A percentile compares a stretch with the other conserved stretches of the same genome.
Evolutionary conservation across 2,888 invertebrate genomes (phyloP).

Genomic region (Sinohyriopsis cumingii): DNA sequence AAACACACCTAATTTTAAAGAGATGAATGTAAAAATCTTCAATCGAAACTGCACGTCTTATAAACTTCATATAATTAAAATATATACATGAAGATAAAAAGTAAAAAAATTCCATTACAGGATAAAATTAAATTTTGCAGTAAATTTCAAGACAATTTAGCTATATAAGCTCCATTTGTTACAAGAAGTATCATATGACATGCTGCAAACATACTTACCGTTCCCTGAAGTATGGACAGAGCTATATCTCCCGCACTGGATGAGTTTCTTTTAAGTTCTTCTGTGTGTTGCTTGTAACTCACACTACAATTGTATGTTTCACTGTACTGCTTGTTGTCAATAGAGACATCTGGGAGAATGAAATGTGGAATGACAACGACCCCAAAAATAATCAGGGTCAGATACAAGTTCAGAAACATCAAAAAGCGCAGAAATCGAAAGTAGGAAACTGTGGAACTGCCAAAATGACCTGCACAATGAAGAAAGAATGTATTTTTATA

Average conservation of each 20-base stretch:
- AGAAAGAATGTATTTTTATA: not conserved
- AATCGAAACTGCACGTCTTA: too few relatives aligned
- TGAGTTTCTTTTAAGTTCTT: slow-evolving; percentile 4
- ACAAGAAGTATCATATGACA: too few relatives aligned
- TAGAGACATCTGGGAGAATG: slow-evolving; percentile 2
- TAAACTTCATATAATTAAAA: slow-evolving; percentile 3
- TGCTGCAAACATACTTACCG: slow-evolving; percentile 37
- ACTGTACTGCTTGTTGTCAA: slow-evolving; percentile 6
- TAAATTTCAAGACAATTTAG: too few relatives aligned
- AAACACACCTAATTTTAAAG: too few relatives aligned
- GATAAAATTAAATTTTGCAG: too few relatives aligned
- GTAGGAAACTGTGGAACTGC: slow-evolving; percentile 76
- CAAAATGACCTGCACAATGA: slow-evolving; percentile 60
- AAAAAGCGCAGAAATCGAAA: slow-evolving; percentile 91
- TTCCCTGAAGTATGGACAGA: slow-evolving; percentile 63
- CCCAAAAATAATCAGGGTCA: slow-evolving; percentile 80
- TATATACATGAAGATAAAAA: not conserved
- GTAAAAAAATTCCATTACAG: not conserved
- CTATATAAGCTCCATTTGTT: too few relatives aligned
- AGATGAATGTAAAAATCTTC: too few relatives aligned
- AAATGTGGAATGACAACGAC: slow-evolving; percentile 80
- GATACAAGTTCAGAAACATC: slow-evolving; percentile 83
- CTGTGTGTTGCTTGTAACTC: slow-evolving; percentile 34
- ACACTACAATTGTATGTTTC: slow-evolving; percentile 28
- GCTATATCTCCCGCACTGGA: slow-evolving; percentile 22